phyloP scores from a whole-genome alignment of 2,888 invertebrate species.

The Elmis aenea region DNA sequence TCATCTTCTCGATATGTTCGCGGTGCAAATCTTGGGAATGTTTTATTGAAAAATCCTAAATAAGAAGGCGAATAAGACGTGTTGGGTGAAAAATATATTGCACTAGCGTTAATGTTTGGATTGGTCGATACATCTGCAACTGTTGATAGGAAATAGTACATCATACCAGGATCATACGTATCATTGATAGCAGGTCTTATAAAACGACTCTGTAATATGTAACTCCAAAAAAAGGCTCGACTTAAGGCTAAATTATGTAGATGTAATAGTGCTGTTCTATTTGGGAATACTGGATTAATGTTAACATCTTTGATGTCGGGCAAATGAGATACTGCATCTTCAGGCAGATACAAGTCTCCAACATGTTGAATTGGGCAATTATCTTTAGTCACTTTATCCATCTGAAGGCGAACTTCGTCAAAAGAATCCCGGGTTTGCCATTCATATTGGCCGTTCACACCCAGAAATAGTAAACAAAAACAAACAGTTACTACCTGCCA shows the following conservation, averaged over 20 bases:
- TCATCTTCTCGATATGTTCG: slow-evolving; percentile 87
- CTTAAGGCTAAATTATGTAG: slow-evolving; percentile 95
- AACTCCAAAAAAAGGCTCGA: slow-evolving; percentile 94
- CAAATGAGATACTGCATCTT: slow-evolving; percentile 81
- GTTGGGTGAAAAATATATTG: slow-evolving; percentile 91
- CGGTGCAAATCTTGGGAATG: slow-evolving; percentile 90
- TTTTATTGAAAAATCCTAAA: slow-evolving; percentile 93
- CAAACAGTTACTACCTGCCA: slow-evolving; percentile 7
- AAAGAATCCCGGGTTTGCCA: slow-evolving; percentile 90
- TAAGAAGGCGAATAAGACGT: slow-evolving; percentile 92
- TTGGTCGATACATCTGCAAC: slow-evolving; percentile 94
- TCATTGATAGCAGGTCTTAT: slow-evolving; percentile 87
- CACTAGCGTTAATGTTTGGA: slow-evolving; percentile 85
- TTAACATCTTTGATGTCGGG: slow-evolving; percentile 93
- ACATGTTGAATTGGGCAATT: slow-evolving; percentile 88
- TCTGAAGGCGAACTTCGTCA: slow-evolving; percentile 78
- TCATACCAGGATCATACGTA: slow-evolving; percentile 95
- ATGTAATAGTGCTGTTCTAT: slow-evolving; percentile 88
- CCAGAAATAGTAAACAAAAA: slow-evolving; percentile 27
- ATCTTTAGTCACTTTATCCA: slow-evolving; percentile 77
- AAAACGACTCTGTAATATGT: slow-evolving; percentile 84
- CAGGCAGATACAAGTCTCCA: slow-evolving; percentile 76
- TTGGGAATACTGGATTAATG: slow-evolving; percentile 90
- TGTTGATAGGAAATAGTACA: slow-evolving; percentile 93
- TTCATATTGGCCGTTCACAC: slow-evolving; percentile 78